Evolutionary conservation across 2,113 vertebrate genomes (phyloP), one percentile per base, ranked within the genome.

Genomic region (Melospiza georgiana): DNA sequence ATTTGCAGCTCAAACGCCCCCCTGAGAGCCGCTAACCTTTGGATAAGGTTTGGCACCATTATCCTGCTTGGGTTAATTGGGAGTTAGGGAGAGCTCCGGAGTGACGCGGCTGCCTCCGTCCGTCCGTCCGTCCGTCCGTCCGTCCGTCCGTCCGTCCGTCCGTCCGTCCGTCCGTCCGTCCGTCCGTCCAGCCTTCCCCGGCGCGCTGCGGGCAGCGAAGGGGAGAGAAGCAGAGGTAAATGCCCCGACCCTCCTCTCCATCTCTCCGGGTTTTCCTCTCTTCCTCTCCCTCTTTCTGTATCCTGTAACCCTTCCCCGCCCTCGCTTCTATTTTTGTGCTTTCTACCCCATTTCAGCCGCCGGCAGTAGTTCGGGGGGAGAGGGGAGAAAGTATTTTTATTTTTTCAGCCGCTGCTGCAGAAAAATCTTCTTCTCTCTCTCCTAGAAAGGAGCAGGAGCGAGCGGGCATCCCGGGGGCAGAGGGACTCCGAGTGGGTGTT

Each of bases 21-120:
- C 80, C 44, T 1, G 96, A 91, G 94, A 94, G 67, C 74, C 39
- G 46, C 89, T 95, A 91, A 96, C 95, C 96, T 96, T 94, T 94
- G 87, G 88, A 67, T 67, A 59, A 92, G 84, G 84, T 83, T 95
- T 84, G 74, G 79, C 77, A 65, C 41, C 15, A 24, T 69, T 80
- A 58, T 75, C 77, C 55, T 71, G 73, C 69, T 23, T 11, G 85
- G 71, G 88, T 89, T 96, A 82, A 96, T 74, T 43, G 51, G 54
- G 89, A 87, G 27, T 72, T 85, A 39, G 68, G 54, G 84, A 44
- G 61, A 89, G 41, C 33, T 24, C 72, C 4, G 83, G 54, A 89
- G 79, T 37, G 82, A 76, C 44, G 84, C 39, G n/a, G 37, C 73
- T 81, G 89, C 48, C 15, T 83, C 55, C n/a, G 1, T 55, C 67